Conservation (phyloP, 2,113 vertebrate genomes). For the Strix uralensis region DNA sequence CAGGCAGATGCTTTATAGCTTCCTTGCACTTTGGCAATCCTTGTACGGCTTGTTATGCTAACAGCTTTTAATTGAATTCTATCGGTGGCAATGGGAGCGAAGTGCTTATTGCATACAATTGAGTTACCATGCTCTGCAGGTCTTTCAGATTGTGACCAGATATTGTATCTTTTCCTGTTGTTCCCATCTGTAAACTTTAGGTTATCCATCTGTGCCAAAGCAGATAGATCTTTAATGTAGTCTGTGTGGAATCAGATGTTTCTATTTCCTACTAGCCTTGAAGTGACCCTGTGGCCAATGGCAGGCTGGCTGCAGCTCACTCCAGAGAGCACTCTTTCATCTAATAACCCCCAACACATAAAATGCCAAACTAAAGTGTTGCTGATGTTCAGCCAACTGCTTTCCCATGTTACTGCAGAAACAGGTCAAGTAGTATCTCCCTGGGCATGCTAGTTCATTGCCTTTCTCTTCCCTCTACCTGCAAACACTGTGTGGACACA, state of each 20-base stretch:
- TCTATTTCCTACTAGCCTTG: slow-evolving; percentile 16
- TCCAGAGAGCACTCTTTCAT: not conserved
- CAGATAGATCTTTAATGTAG: slow-evolving; percentile 9
- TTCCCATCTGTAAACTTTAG: not conserved
- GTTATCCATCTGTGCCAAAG: slow-evolving; percentile 39
- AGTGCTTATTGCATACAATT: not conserved
- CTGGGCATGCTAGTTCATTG: not conserved
- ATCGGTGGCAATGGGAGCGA: accelerated
- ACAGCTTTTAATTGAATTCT: slow-evolving; percentile 44
- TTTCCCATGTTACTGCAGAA: not conserved
- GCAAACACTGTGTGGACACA: not conserved
- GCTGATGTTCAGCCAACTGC: not conserved
- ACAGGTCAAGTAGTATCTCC: not conserved
- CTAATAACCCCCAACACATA: not conserved
- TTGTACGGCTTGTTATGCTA: slow-evolving; percentile 22
- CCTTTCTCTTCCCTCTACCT: not conserved
- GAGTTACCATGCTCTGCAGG: slow-evolving; percentile 42
- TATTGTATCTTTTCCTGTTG: slow-evolving; percentile 45
- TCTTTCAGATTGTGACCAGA: slow-evolving; percentile 40
- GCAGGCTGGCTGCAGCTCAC: not conserved
- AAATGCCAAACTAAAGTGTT: not conserved
- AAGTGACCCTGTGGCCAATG: slow-evolving; percentile 2
- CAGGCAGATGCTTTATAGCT: not conserved
- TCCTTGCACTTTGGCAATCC: not conserved
- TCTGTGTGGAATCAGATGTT: slow-evolving; percentile 7